These are phyloP conservation scores for Daboia siamensis DNA, from an alignment of 2,113 vertebrate species.

Conservation along the genomic window DNA sequence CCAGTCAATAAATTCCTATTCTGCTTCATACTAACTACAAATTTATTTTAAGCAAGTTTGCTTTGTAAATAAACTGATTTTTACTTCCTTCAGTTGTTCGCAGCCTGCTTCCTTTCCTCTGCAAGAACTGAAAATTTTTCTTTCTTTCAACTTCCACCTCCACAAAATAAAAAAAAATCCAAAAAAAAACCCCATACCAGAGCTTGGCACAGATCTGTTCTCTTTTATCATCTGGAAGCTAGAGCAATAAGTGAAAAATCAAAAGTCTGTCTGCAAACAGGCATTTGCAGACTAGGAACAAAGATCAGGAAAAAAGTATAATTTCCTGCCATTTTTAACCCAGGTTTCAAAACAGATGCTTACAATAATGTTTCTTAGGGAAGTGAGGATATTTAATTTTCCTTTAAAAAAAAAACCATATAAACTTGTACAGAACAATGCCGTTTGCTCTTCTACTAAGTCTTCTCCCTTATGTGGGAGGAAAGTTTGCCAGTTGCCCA, in stretches of 20 bases:
- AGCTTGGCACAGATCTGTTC: background rate
- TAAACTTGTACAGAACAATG: background rate
- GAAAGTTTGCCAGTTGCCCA: background rate
- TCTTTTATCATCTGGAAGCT: background rate
- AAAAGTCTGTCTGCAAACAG: background rate
- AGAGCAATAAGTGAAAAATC: background rate
- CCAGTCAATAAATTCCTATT: background rate
- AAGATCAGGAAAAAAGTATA: background rate
- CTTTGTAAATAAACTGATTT: background rate
- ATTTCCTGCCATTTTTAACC: background rate
- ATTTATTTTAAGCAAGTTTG: background rate
- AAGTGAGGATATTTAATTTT: background rate
- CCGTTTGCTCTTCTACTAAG: background rate
- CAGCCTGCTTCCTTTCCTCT: background rate
- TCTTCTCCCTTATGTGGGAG: background rate
- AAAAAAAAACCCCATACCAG: background rate
- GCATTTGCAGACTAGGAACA: background rate
- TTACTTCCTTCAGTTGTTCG: background rate
- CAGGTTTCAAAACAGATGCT: background rate
- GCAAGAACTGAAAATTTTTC: background rate
- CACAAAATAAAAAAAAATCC: background rate
- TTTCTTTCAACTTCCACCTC: background rate
- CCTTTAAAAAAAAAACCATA: background rate
- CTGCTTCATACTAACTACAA: background rate
- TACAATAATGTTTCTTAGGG: background rate